Percentiles rank a stretch among this genome's conserved stretches.
Conservation (phyloP, 2,113 vertebrate species). For the Saiga tatarica region DNA sequence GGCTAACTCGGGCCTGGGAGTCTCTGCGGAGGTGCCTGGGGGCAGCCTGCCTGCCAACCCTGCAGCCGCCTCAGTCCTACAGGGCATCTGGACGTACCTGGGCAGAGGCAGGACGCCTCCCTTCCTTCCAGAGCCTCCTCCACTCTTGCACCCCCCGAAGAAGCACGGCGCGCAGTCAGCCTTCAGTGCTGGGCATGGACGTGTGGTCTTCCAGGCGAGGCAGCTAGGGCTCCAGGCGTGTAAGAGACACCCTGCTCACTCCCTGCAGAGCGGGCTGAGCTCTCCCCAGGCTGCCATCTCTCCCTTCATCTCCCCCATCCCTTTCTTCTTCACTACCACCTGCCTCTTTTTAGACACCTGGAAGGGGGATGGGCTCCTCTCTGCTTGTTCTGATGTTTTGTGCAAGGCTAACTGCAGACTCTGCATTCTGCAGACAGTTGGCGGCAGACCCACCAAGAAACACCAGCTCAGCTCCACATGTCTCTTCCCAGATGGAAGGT, state of each 20-base stretch:
- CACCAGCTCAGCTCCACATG: neutral
- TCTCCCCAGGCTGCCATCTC: neutral
- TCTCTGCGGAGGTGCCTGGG: accelerated
- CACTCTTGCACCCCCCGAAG: accelerated
- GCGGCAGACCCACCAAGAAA: neutral
- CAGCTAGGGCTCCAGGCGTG: neutral
- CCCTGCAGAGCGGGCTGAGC: neutral
- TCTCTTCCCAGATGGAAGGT: neutral
- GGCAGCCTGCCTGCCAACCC: neutral
- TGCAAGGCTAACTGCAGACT: neutral
- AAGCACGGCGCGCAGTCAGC: accelerated
- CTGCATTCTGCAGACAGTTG: neutral
- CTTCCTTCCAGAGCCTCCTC: neutral
- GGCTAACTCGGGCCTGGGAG: too few relatives aligned
- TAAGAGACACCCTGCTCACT: accelerated
- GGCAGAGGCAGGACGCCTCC: neutral
- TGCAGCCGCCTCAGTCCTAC: accelerated
- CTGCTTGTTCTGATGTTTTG: neutral
- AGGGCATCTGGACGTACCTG: neutral
- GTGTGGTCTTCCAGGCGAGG: neutral
- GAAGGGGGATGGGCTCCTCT: too few relatives aligned
- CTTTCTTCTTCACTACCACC: neutral
- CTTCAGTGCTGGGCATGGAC: neutral
- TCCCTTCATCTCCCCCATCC: neutral
- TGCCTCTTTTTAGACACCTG: neutral